Conservation (phyloP, 2,888 invertebrate genomes). For the Cartodere bifasciata region DNA sequence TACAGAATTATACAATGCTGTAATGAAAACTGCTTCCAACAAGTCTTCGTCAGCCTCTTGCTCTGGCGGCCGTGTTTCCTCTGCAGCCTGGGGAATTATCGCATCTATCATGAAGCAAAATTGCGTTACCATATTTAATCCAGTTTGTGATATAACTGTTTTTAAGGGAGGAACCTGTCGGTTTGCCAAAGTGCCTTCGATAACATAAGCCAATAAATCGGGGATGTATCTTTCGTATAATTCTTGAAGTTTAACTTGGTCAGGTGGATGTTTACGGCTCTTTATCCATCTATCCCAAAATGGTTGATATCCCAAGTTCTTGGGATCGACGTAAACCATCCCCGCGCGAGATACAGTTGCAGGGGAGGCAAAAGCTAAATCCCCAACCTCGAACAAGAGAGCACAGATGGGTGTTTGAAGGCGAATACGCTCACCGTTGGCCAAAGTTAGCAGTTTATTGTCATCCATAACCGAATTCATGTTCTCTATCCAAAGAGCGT, state of each 20-base stretch:
- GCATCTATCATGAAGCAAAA: constrained; percentile 70
- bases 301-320: constrained; percentile 75
- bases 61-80: constrained; percentile 36
- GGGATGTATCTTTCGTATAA: constrained; percentile 69
- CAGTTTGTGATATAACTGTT: constrained; percentile 73
- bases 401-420: constrained; percentile 71
- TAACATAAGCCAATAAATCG: constrained; percentile 55
- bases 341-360: constrained; percentile 83
- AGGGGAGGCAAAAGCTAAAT: constrained; percentile 81
- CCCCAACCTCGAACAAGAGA: constrained; percentile 80
- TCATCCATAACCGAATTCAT: constrained; percentile 98
- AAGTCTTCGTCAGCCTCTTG: constrained; percentile 42
- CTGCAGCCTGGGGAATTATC: constrained; percentile 39
- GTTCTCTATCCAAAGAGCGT: constrained; percentile 91
- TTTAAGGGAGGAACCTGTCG: constrained; percentile 56
- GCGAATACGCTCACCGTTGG: constrained; percentile 81
- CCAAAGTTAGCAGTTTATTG: constrained; percentile 76
- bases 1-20: constrained; percentile 72
- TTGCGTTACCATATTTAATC: constrained; percentile 77
- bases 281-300: constrained; percentile 77
- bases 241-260: constrained; percentile 35
- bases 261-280: constrained; percentile 38
- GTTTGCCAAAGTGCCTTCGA: constrained; percentile 40
- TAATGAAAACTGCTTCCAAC: constrained; percentile 58
- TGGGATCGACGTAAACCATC: constrained; percentile 90